These are phyloP conservation scores for Acanthurus lineatus DNA, from an alignment of 2,797 vertebrate genomes.

Conservation along the genomic window DNA sequence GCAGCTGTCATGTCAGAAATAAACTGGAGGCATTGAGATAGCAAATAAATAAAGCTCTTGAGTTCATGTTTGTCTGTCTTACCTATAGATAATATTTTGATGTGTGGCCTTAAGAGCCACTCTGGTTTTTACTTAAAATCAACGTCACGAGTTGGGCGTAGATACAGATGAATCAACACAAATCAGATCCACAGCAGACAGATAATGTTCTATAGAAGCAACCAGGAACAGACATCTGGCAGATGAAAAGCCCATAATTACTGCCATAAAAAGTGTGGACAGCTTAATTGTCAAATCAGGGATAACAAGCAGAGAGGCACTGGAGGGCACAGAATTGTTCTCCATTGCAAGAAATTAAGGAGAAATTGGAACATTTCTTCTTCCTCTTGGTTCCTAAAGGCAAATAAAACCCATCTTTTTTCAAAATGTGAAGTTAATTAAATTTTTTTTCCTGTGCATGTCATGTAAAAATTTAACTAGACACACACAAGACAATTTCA, in stretches of 20 bases:
- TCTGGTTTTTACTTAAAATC: neutral
- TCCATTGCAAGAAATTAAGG: slow-evolving; percentile 36
- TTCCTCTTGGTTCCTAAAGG: slow-evolving; percentile 18
- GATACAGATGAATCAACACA: slow-evolving; percentile 43
- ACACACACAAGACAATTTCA: neutral
- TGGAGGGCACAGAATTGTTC: slow-evolving; percentile 55
- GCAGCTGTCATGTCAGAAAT: too few relatives aligned
- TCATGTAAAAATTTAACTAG: neutral
- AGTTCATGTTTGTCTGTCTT: neutral
- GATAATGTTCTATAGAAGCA: slow-evolving; percentile 45
- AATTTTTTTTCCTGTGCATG: neutral
- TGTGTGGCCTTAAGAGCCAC: neutral
- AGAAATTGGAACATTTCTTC: slow-evolving; percentile 25
- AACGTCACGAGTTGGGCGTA: slow-evolving; percentile 9
- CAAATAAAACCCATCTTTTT: slow-evolving; percentile 2
- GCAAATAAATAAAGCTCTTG: neutral
- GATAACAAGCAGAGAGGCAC: slow-evolving; percentile 68
- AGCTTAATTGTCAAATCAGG: slow-evolving; percentile 80
- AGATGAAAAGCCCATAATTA: slow-evolving; percentile 79
- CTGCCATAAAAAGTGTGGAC: slow-evolving; percentile 71
- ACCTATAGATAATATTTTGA: neutral
- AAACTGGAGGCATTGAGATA: too few relatives aligned
- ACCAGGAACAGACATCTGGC: slow-evolving; percentile 68
- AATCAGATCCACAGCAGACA: slow-evolving; percentile 44
- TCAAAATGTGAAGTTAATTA: neutral